phyloP scores from a whole-genome alignment of 2,797 vertebrate genomes.

The Nannoperca australis region DNA sequence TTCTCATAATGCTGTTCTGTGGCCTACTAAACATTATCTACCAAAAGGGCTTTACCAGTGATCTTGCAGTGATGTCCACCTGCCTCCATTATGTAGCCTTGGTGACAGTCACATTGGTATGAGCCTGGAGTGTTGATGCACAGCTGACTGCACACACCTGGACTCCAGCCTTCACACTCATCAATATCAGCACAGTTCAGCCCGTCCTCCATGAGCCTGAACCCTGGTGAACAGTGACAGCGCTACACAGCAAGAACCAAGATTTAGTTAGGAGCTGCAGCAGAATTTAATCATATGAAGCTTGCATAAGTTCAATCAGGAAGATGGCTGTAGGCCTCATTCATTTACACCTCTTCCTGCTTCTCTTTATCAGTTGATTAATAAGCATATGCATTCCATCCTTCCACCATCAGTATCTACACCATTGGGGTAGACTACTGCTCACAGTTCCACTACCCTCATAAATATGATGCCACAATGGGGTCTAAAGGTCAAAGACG shows the following conservation, averaged over 20 bases:
- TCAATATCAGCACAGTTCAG: conserved; percentile 83
- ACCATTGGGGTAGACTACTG: no score
- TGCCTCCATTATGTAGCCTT: conserved; percentile 86
- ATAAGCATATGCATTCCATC: no score
- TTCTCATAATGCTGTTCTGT: neutral
- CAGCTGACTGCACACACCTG: conserved; percentile 82
- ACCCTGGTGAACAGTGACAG: conserved; percentile 86
- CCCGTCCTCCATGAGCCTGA: conserved; percentile 68
- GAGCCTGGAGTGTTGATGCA: conserved; percentile 88
- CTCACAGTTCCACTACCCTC: no score
- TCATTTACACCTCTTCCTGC: no score
- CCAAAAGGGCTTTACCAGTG: conserved; percentile 78
- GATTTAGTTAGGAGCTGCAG: neutral
- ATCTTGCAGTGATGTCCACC: conserved; percentile 87
- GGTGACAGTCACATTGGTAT: conserved; percentile 86
- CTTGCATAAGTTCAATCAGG: no score
- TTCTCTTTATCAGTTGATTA: no score
- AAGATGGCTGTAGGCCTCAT: no score
- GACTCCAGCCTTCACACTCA: conserved; percentile 80
- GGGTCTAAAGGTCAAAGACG: no score
- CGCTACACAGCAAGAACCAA: conserved; percentile 69
- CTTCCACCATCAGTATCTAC: no score
- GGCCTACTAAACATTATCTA: no score
- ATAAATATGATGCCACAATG: no score
- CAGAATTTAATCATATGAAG: no score